Percentiles rank a stretch among this genome's conserved stretches.
phyloP scores from a whole-genome alignment of 1,140 invertebrate species.

The Scaptomyza graminum region DNA sequence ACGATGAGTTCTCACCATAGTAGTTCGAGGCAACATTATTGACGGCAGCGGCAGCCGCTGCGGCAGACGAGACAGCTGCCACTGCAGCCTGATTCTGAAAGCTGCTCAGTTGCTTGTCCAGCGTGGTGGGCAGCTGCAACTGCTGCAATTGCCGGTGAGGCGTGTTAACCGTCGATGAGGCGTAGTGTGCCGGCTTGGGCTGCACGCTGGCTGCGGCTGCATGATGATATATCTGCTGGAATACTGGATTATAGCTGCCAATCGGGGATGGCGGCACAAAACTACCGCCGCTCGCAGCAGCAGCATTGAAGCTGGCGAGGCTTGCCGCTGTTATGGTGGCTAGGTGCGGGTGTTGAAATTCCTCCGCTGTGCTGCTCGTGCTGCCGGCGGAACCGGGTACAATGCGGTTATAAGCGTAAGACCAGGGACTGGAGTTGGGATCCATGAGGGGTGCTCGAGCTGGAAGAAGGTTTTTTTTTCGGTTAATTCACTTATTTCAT shows the following conservation, averaged over 20 bases:
- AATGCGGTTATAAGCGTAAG: constrained; percentile 82
- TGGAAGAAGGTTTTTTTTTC: constrained; percentile 27
- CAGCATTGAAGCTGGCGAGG: constrained; percentile 79
- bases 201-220: constrained; percentile 79
- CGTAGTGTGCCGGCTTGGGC: constrained; percentile 81
- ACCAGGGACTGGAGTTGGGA: constrained; percentile 81
- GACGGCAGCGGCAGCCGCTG: constrained; percentile 70
- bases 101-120: constrained; percentile 77
- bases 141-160: constrained; percentile 79
- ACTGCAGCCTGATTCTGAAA: constrained; percentile 82
- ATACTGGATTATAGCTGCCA: constrained; percentile 82
- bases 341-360: constrained; percentile 80
- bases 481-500: background rate
- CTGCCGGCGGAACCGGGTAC: constrained; percentile 73
- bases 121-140: constrained; percentile 72
- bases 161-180: constrained; percentile 76
- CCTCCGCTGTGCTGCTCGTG: constrained; percentile 70
- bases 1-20: constrained; percentile 81
- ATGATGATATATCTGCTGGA: constrained; percentile 83
- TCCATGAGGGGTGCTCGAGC: constrained; percentile 65
- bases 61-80: constrained; percentile 60
- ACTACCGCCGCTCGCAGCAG: constrained; percentile 76
- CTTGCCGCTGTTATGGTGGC: constrained; percentile 74
- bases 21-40: constrained; percentile 81
- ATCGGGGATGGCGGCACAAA: constrained; percentile 81